Evolutionary conservation across 2,888 invertebrate species (phyloP).

Genomic region (Cheilosia vernalis): DNA sequence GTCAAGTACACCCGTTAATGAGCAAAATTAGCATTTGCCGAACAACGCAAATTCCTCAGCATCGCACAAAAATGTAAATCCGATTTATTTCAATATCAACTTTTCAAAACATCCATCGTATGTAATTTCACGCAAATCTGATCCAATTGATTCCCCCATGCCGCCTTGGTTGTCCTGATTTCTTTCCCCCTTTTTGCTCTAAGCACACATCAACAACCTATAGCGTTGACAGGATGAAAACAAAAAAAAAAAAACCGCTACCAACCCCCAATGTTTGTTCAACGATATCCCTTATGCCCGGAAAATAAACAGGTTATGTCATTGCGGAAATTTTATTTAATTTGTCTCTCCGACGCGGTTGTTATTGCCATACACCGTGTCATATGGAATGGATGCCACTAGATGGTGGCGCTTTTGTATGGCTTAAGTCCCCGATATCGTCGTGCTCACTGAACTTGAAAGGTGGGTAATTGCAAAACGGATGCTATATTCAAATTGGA

Average conservation of each 20-base stretch:
- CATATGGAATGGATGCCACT: conserved; percentile 58
- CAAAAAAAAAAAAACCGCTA: conserved; percentile 21
- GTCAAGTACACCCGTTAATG: conserved; percentile 59
- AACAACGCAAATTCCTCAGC: conserved; percentile 51
- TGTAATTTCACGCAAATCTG: conserved; percentile 71
- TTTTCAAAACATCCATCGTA: conserved; percentile 31
- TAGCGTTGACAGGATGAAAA: conserved; percentile 43
- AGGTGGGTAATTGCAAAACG: conserved; percentile 83
- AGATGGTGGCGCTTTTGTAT: conserved; percentile 38
- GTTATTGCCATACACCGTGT: conserved; percentile 63
- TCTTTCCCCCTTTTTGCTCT: conserved; percentile 30
- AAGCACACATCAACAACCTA: conserved; percentile 64
- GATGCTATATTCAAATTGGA: conserved; percentile 68
- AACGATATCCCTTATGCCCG: conserved; percentile 66
- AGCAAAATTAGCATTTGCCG: conserved; percentile 37
- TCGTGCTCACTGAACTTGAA: conserved; percentile 82
- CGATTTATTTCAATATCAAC: conserved; percentile 65
- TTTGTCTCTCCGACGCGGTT: conserved; percentile 77
- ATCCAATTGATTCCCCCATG: conserved; percentile 66
- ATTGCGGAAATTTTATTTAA: conserved; percentile 82
- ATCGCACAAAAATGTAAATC: conserved; percentile 48
- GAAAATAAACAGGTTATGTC: conserved; percentile 80
- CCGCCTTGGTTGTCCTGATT: conserved; percentile 10
- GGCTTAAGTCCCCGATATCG: conserved; percentile 33
- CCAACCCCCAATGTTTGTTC: conserved; percentile 61